A percentile compares a stretch with the other conserved stretches of the same genome.
These are phyloP conservation scores for Clamator glandarius DNA, from an alignment of 2,797 vertebrate species.

Conservation along the genomic window DNA sequence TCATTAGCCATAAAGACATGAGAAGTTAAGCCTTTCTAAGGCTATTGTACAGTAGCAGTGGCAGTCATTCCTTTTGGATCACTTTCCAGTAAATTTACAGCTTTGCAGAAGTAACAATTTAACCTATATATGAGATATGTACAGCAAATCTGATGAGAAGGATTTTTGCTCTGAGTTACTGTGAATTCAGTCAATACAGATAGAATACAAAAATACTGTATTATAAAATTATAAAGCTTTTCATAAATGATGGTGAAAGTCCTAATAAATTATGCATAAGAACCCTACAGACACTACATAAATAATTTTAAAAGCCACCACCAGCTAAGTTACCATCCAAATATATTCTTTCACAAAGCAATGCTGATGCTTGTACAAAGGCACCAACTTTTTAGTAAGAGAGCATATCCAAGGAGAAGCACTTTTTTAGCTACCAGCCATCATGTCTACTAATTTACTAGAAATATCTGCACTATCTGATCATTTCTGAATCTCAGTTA, in stretches of 20 bases:
- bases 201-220: neutral
- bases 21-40: neutral
- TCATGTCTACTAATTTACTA: neutral
- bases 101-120: neutral
- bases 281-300: neutral
- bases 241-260: neutral
- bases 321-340: neutral
- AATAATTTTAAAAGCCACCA: neutral
- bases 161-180: neutral
- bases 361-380: neutral
- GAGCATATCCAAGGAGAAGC: neutral
- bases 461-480: neutral
- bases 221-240: neutral
- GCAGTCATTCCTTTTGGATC: neutral
- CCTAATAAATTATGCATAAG: neutral
- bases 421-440: neutral
- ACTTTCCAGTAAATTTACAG: neutral
- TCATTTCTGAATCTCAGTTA: neutral
- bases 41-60: neutral
- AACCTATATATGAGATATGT: neutral
- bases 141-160: neutral
- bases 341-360: neutral
- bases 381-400: neutral
- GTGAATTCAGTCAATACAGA: neutral
- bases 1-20: neutral